phyloP scores from a whole-genome alignment of 2,888 invertebrate species.

The Calephelis perditalis region DNA sequence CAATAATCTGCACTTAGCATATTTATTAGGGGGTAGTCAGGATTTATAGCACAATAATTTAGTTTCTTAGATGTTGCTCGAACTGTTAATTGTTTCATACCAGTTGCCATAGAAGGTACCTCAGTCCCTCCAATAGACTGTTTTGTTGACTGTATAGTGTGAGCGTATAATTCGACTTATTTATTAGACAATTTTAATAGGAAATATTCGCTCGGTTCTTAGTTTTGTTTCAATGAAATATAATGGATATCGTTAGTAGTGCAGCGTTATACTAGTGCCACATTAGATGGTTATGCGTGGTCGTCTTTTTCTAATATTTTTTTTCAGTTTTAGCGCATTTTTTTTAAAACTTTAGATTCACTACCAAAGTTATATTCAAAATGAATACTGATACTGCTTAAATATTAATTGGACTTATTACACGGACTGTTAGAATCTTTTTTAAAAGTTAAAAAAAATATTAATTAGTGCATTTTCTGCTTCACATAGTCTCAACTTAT shows the following conservation, averaged over 20 bases:
- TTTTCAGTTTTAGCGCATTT: no score
- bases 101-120: conserved; percentile 11
- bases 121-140: conserved; percentile 11
- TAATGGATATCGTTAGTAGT: not conserved
- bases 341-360: no score
- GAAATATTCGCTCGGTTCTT: not conserved
- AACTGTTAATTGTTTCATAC: conserved; percentile 10
- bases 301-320: not conserved
- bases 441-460: no score
- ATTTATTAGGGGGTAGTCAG: conserved; percentile 40
- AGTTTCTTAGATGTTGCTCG: conserved; percentile 14
- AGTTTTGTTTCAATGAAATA: not conserved
- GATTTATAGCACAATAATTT: conserved; percentile 30
- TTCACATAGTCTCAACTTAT: no score
- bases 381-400: no score
- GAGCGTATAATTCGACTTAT: conserved; percentile 30
- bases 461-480: no score
- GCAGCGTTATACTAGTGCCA: not conserved
- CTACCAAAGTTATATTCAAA: no score
- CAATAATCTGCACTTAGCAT: conserved; percentile 56
- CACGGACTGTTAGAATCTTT: no score
- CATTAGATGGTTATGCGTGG: not conserved
- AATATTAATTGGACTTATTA: no score
- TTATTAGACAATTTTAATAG: conserved; percentile 32
- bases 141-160: not conserved